Evolutionary conservation across 2,888 invertebrate genomes (phyloP), one percentile per base, ranked within the genome.

Genomic region (Acleris literana): DNA sequence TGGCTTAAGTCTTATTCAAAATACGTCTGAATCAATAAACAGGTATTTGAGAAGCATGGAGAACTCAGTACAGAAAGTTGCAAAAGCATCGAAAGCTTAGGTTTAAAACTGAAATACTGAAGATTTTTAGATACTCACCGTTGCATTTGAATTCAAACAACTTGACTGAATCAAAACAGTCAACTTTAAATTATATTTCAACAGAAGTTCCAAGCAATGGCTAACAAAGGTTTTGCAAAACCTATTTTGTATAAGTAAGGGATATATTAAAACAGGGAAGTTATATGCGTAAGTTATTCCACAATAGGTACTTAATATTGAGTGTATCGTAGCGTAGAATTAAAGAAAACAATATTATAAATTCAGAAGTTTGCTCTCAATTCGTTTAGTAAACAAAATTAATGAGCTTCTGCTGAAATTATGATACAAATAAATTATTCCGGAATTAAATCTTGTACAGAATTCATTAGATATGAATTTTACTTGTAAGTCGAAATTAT

Each of bases 1-100:
- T 54, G 96, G 96, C 0, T 80, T 96, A 62, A 94, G 95, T 65
- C 90, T 96, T 69, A 81, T 96, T 17, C 94, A 95, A 76, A 94
- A 94, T 65, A 95, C 96, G 3, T 95, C 96, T 11, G 94, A 95
- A 61, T 94, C 94, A 5, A 87, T 96, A 57, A 94, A 94, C 39
- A 94, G 93, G 75, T 95, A 96, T 80, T 85, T 95, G 51, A 93
- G 93, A 61, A 93, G 93, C 72, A 94, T 95, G 70, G 94, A 95
- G 75, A 76, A 80, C 69, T 71, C 78, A 29, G 75, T 76, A 54
- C 75, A 82, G 61, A 85, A 81, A 76, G 81, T 84, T 22, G 80
- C 84, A 4, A 85, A 81, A 48, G 86, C 85, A 39, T 89, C 88
- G 17, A 71, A 75, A 18, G 48, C 46, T 25, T 69, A 68, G 61